Conservation (phyloP, 2,888 invertebrate genomes). For the Subacronicta megacephala region DNA sequence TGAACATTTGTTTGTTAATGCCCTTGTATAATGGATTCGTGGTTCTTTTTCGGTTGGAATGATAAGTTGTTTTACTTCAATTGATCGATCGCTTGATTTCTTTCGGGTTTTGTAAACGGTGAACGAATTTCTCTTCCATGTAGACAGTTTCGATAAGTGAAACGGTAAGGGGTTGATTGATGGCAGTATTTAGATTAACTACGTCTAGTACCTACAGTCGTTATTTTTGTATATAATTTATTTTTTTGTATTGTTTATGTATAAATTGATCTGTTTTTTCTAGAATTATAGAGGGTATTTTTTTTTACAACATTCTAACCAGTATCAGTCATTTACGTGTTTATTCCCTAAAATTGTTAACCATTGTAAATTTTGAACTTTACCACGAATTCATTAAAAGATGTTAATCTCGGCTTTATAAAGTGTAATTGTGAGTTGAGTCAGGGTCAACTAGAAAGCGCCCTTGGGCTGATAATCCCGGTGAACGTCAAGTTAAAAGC, state of each 20-base stretch:
- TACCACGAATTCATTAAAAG: conserved; percentile 29
- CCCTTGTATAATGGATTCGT: conserved; percentile 85
- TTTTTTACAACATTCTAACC: too few relatives aligned
- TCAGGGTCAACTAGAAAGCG: conserved; percentile 58
- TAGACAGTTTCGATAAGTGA: conserved; percentile 53
- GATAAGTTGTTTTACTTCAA: conserved; percentile 82
- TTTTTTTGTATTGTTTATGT: too few relatives aligned
- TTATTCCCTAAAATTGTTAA: too few relatives aligned
- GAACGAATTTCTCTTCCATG: conserved; percentile 55
- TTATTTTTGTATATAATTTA: too few relatives aligned
- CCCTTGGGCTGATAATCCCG: conserved; percentile 75
- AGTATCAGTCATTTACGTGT: too few relatives aligned
- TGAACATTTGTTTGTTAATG: conserved; percentile 89
- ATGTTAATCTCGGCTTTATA: conserved; percentile 22
- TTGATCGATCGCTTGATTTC: conserved; percentile 74
- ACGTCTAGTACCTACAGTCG: neutral
- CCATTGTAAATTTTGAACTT: too few relatives aligned
- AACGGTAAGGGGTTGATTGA: conserved; percentile 51
- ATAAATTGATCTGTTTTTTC: too few relatives aligned
- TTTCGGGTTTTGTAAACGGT: conserved; percentile 58
- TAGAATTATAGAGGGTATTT: too few relatives aligned
- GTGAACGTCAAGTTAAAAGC: conserved; percentile 76
- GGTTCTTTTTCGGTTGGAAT: conserved; percentile 76
- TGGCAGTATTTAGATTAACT: conserved; percentile 36
- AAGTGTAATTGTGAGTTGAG: conserved; percentile 46